Conservation (phyloP, 2,113 vertebrate genomes). For the Hippocampus mohnikei region DNA sequence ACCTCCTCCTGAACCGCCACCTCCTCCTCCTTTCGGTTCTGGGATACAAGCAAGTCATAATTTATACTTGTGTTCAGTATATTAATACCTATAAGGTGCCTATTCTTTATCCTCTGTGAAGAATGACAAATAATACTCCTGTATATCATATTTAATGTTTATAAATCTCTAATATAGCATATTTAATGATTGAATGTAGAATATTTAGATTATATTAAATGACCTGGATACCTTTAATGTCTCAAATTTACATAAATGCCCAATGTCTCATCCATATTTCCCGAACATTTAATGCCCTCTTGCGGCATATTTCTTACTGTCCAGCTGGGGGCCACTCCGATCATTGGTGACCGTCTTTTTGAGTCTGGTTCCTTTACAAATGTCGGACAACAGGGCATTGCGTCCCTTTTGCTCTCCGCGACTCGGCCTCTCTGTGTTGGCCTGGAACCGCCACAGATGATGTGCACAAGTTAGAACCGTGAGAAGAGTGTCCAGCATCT, state of each 20-base stretch:
- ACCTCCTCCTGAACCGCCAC: slow-evolving; percentile 42
- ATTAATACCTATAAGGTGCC: too few species aligned
- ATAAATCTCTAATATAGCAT: too few species aligned
- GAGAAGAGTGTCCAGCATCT: background rate
- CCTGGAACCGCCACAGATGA: slow-evolving; percentile 65
- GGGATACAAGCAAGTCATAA: slow-evolving; percentile 42
- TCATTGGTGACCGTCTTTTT: slow-evolving; percentile 96
- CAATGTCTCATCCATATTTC: too few species aligned
- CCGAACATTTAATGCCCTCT: too few species aligned
- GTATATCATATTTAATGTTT: too few species aligned
- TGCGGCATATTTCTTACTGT: slow-evolving; percentile 72
- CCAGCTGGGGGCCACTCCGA: slow-evolving; percentile 83
- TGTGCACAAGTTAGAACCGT: background rate
- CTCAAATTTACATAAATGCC: too few species aligned
- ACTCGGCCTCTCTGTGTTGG: slow-evolving; percentile 85
- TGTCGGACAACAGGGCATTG: slow-evolving; percentile 86
- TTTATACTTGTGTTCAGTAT: background rate
- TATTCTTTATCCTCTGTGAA: too few species aligned
- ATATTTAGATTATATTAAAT: too few species aligned
- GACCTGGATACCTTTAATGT: too few species aligned
- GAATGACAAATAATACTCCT: too few species aligned
- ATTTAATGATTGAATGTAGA: too few species aligned
- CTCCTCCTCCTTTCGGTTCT: slow-evolving; percentile 82
- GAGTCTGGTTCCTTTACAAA: slow-evolving; percentile 83
- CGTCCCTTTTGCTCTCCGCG: slow-evolving; percentile 80